Percentiles rank a stretch among this genome's conserved stretches.
Conservation (phyloP, 1,140 invertebrate species). For the Drosophila trapezifrons region DNA sequence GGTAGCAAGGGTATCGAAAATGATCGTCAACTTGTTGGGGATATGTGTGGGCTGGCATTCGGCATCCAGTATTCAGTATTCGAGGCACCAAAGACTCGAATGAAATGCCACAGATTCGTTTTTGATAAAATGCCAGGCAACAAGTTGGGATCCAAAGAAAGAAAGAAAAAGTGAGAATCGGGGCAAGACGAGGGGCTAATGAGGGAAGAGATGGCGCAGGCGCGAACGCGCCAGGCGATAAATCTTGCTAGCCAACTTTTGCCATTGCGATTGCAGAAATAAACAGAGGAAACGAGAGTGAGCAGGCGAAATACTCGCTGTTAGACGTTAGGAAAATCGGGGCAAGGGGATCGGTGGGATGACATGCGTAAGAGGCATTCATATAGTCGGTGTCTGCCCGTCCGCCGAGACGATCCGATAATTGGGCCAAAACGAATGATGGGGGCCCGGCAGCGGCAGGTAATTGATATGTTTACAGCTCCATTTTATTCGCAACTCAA, state of each 20-base stretch:
- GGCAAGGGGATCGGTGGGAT: conserved; percentile 1
- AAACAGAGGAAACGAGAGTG: conserved; percentile 30
- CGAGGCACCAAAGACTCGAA: conserved; percentile 45
- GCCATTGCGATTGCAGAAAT: conserved; percentile 19
- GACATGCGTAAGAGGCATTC: conserved; percentile 26
- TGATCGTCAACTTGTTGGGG: conserved; percentile 27
- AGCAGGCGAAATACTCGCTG: conserved; percentile 11
- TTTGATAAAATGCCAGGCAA: conserved; percentile 75
- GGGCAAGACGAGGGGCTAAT: conserved; percentile 9
- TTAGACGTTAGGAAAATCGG: background rate
- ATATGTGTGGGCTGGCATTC: conserved; percentile 62
- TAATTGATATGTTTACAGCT: conserved; percentile 81
- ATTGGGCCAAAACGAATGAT: conserved; percentile 63
- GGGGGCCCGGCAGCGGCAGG: conserved; percentile 47
- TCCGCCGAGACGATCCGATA: conserved; percentile 56
- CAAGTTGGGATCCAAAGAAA: conserved; percentile 59
- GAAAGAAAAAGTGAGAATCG: conserved; percentile 68
- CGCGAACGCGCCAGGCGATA: conserved; percentile 18
- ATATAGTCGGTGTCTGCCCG: conserved; percentile 14
- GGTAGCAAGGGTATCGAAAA: background rate
- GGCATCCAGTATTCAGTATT: conserved; percentile 16
- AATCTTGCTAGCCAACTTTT: conserved; percentile 36
- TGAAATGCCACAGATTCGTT: conserved; percentile 76
- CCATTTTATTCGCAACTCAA: conserved; percentile 70
- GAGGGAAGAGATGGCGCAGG: conserved; percentile 17